Evolutionary conservation across 2,113 vertebrate species (phyloP).

Genomic region (Corythoichthys haematopterus): DNA sequence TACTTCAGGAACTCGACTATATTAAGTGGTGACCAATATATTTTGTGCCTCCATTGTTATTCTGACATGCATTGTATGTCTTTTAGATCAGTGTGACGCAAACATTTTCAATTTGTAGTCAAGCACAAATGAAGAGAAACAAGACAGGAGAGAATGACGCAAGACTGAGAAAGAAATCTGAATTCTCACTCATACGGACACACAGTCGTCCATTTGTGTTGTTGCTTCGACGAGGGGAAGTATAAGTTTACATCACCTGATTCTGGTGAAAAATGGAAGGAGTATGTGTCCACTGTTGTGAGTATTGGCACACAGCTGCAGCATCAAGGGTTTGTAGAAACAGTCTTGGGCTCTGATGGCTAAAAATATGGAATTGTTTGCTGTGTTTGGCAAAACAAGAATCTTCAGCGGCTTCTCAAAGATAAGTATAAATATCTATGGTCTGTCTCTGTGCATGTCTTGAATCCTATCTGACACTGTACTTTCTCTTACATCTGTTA

Average conservation of each 20-base stretch:
- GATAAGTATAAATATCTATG: conserved; percentile 10
- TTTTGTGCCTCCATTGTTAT: conserved; percentile 41
- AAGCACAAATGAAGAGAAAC: conserved; percentile 33
- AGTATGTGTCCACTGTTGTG: conserved; percentile 16
- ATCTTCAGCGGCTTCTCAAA: conserved; percentile 12
- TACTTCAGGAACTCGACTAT: conserved; percentile 51
- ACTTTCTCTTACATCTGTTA: conserved; percentile 19
- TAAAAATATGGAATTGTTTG: conserved; percentile 38
- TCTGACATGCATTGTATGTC: conserved; percentile 24
- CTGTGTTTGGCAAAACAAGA: conserved; percentile 32
- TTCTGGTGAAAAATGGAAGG: conserved; percentile 19
- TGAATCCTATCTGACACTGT: conserved; percentile 23
- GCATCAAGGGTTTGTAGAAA: conserved; percentile 69
- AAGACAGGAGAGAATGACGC: conserved; percentile 40
- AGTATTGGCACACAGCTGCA: conserved; percentile 53
- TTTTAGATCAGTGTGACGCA: conserved; percentile 25
- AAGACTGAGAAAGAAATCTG: conserved; percentile 9
- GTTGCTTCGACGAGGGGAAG: conserved; percentile 50
- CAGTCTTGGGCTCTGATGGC: conserved; percentile 66
- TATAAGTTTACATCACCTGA: conserved; percentile 36
- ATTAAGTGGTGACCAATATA: conserved; percentile 46
- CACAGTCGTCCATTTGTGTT: conserved; percentile 34
- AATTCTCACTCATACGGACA: conserved; percentile 32
- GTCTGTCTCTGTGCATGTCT: conserved; percentile 23
- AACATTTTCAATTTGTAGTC: conserved; percentile 60